Conservation (phyloP, 2,113 vertebrate genomes). For the Nyctibius bracteatus region DNA sequence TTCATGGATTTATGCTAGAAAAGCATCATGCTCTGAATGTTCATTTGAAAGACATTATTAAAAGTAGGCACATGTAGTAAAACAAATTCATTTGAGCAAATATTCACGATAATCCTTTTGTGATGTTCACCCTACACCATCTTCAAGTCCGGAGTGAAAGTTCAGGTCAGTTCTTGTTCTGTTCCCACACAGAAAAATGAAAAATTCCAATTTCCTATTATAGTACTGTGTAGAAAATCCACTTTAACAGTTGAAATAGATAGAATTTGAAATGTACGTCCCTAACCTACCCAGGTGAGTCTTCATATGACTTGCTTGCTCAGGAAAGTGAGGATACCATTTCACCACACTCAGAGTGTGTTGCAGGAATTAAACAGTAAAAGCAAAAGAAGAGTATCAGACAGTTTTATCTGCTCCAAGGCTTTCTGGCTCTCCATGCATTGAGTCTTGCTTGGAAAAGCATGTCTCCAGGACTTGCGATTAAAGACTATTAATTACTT, state of each 20-base stretch:
- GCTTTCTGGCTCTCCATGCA: background rate
- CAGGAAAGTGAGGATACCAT: background rate
- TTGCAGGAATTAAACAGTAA: background rate
- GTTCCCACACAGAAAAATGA: background rate
- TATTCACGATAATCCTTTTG: background rate
- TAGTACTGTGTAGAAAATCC: background rate
- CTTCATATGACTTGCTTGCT: background rate
- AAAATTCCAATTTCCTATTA: conserved; percentile 16
- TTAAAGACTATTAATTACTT: conserved; percentile 19
- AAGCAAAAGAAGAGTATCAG: background rate
- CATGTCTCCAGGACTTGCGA: background rate
- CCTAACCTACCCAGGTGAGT: background rate
- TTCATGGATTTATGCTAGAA: background rate
- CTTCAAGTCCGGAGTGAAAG: background rate
- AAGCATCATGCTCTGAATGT: background rate
- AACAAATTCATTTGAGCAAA: background rate
- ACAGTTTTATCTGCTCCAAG: background rate
- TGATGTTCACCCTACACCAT: background rate
- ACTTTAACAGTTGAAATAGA: conserved; percentile 6
- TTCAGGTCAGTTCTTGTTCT: background rate
- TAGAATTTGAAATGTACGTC: background rate
- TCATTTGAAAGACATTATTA: background rate
- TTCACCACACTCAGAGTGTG: background rate
- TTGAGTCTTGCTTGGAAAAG: background rate
- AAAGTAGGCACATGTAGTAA: background rate